Conservation (phyloP, 2,113 vertebrate species). For the Alouatta palliata region DNA sequence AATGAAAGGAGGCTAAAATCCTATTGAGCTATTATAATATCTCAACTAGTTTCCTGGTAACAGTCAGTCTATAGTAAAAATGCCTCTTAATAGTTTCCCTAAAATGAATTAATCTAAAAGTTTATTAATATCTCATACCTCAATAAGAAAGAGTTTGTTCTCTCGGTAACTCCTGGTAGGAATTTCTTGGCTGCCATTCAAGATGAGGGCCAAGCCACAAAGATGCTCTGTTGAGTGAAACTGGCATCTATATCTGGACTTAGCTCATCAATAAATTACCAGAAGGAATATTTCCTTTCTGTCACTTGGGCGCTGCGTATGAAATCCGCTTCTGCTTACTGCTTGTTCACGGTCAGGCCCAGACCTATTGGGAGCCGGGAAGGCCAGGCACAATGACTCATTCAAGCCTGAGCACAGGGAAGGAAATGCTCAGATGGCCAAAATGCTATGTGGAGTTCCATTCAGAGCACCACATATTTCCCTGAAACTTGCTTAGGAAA, state of each 20-base stretch:
- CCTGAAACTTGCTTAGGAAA: conserved; percentile 81
- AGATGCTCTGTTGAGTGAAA: conserved; percentile 63
- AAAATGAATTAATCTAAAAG: neutral
- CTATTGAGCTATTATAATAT: neutral
- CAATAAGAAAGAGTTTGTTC: conserved; percentile 43
- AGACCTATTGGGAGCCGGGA: conserved; percentile 68
- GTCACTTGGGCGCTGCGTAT: conserved; percentile 60
- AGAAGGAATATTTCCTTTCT: conserved; percentile 79
- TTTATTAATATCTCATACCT: conserved; percentile 33
- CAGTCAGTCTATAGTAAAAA: neutral
- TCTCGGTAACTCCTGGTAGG: conserved; percentile 60
- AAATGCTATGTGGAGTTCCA: conserved; percentile 83
- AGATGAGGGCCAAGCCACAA: conserved; percentile 40
- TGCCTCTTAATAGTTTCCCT: neutral
- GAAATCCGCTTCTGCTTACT: conserved; percentile 82
- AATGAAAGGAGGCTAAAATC: neutral
- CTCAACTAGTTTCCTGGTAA: conserved; percentile 31
- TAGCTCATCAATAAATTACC: conserved; percentile 79
- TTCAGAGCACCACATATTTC: conserved; percentile 80
- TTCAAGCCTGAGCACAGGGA: conserved; percentile 80
- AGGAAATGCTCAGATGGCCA: conserved; percentile 83
- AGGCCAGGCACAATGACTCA: conserved; percentile 84
- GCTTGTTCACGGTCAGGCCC: conserved; percentile 77
- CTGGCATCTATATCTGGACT: conserved; percentile 61
- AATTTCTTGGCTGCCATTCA: conserved; percentile 68